Percentiles rank a stretch among this genome's conserved stretches.
Evolutionary conservation across 2,113 vertebrate genomes (phyloP).

Genomic region (Triplophysa siluroides): DNA sequence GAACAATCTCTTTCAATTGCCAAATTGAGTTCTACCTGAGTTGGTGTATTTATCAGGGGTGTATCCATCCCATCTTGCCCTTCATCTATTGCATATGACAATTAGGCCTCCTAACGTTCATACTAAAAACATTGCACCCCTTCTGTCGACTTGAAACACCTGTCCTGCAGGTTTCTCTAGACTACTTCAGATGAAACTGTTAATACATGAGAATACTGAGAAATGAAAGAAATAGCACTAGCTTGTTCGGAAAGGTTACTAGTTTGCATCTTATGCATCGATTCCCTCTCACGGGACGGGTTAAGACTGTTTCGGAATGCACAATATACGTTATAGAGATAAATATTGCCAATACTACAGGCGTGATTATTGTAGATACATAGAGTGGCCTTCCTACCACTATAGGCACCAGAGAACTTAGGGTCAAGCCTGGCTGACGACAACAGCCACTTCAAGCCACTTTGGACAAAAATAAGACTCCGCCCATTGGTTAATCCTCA

Average conservation of each 20-base stretch:
- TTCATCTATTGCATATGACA: constrained; percentile 52
- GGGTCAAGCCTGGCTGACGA: constrained; percentile 32
- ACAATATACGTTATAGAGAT: constrained; percentile 76
- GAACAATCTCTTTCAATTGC: constrained; percentile 50
- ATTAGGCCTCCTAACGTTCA: constrained; percentile 24
- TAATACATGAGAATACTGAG: constrained; percentile 56
- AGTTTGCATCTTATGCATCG: constrained; percentile 61
- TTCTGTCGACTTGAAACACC: constrained; percentile 58
- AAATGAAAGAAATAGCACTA: constrained; percentile 57
- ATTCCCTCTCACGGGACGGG: constrained; percentile 66
- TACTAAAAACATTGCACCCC: constrained; percentile 28
- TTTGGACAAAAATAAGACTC: constrained; percentile 38
- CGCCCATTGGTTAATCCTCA: constrained; percentile 71
- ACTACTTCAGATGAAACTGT: constrained; percentile 47
- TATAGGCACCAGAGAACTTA: constrained; percentile 66
- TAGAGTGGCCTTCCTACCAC: constrained; percentile 72
- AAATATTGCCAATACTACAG: constrained; percentile 79
- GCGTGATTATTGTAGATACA: constrained; percentile 80
- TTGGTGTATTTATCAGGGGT: constrained; percentile 70
- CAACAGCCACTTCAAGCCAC: constrained; percentile 26
- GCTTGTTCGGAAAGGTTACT: constrained; percentile 65
- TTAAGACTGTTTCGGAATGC: constrained; percentile 79
- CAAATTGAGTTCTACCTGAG: constrained; percentile 74
- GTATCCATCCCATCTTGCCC: constrained; percentile 52
- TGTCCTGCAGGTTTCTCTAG: constrained; percentile 74